A percentile compares a stretch with the other conserved stretches of the same genome.
phyloP scores from a whole-genome alignment of 2,888 invertebrate genomes.

The Eupithecia subumbrata region DNA sequence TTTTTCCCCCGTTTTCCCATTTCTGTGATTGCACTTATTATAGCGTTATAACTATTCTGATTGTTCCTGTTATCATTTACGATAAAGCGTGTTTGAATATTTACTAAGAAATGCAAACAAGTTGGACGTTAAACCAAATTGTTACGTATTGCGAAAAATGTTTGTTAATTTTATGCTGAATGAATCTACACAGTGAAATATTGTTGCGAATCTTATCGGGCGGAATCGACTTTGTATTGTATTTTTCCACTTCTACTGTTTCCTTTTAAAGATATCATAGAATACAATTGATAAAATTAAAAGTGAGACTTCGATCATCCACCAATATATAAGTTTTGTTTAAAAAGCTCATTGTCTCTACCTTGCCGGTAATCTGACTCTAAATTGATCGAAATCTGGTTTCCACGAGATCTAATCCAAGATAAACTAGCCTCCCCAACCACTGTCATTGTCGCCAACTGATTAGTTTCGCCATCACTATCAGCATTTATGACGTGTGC shows the following conservation, averaged over 20 bases:
- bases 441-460: constrained; percentile 50
- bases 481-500: constrained; percentile 73
- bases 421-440: neutral
- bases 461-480: constrained; percentile 59
- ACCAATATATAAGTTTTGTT: constrained; percentile 22
- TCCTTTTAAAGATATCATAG: constrained; percentile 2
- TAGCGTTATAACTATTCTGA: neutral
- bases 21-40: neutral
- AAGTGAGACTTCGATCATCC: neutral
- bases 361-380: neutral
- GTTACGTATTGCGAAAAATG: neutral
- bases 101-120: constrained; percentile 16
- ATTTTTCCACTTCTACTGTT: constrained; percentile 2
- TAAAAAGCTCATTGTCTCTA: neutral
- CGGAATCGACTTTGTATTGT: neutral
- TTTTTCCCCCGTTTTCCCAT: neutral
- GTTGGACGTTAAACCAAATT: neutral
- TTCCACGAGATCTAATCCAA: neutral
- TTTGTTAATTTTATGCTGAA: neutral
- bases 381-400: neutral
- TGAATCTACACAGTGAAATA: neutral
- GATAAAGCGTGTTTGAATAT: constrained; percentile 14
- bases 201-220: neutral
- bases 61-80: neutral
- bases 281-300: constrained; percentile 15